Base-by-base conservation (phyloP, 2,797 vertebrate genomes). In the Danio kyathit region DNA sequence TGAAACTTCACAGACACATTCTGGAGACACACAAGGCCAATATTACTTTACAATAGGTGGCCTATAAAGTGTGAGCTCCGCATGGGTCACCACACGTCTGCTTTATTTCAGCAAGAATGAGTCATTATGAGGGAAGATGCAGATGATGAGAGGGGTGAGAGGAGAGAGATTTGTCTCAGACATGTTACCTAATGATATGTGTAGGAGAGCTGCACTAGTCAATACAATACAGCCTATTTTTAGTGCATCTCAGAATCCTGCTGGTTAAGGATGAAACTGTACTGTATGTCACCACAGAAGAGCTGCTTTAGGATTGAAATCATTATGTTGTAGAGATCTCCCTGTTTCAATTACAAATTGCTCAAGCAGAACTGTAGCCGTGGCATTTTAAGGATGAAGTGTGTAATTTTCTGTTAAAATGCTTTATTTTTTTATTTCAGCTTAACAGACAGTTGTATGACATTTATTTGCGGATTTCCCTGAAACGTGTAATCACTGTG, bases 181-280 rank as follows among this genome's bases (percentile, higher is more conserved):
- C 46, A 14, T 76, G 74, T 76, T 76, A 65, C 19, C 74, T 76
- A 65, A 76, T 19, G 38, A 54, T 65, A 21, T 76, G 74, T 76
- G 74, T 65, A 76, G 74, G 74, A 56, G 74, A 76, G n/a, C 61
- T 52, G 49, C 49, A 9, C 59, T 41, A 63, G 73, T 63, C 73
- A 64, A 75, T 40, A 74, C 54, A 19, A 56, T 43, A 16, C 51
- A 72, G n/a, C 17, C 61, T 56, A 76, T 76, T 76, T 76, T 76
- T 76, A 66, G 12, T 16, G n/a, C 43, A 75, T 63, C 44, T 61
- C 0, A 2, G 19, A 38, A 76, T 48, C 19, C 57, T 63, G 19
- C 5, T 5, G 2, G 21, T 60, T 60, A 74, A 61, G 57, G 2
- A 49, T 38, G 2, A 29, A 29, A 29, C 29, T 48, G 46, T 12